Percentiles rank a stretch among this genome's conserved stretches.
Evolutionary conservation across 2,888 invertebrate genomes (phyloP).

Genomic region (Pollenia amentaria): DNA sequence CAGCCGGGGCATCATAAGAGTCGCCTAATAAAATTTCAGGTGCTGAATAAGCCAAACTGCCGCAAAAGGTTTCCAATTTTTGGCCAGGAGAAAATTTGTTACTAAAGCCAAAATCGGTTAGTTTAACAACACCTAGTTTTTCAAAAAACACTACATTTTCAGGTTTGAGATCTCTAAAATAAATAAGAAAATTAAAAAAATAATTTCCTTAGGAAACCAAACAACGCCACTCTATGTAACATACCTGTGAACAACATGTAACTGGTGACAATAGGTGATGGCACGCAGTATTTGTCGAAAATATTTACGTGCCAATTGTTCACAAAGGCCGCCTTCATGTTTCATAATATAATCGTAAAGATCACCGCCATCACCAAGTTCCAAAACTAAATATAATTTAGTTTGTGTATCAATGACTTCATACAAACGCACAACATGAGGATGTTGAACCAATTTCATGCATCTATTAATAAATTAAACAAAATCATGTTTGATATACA

Average conservation of each 20-base stretch:
- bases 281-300: slow-evolving; percentile 99
- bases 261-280: slow-evolving; percentile 98
- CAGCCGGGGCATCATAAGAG: slow-evolving; percentile 99
- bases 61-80: slow-evolving; percentile 98
- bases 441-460: slow-evolving; percentile 99
- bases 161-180: slow-evolving; percentile 95
- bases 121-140: slow-evolving; percentile 97
- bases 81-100: slow-evolving; percentile 98
- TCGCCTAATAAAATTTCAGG: slow-evolving; percentile 99
- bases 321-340: slow-evolving; percentile 94
- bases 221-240: slow-evolving; percentile 15
- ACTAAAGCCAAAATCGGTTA: slow-evolving; percentile 99
- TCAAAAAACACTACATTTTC: slow-evolving; percentile 99
- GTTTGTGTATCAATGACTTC: slow-evolving; percentile 99
- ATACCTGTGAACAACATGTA: slow-evolving; percentile 87
- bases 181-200: slow-evolving; percentile 17
- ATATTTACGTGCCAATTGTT: slow-evolving; percentile 94
- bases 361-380: slow-evolving; percentile 99
- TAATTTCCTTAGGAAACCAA: neutral
- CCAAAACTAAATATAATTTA: slow-evolving; percentile 97
- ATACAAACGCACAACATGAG: slow-evolving; percentile 98
- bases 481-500: no score
- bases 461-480: slow-evolving; percentile 86
- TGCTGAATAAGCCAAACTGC: slow-evolving; percentile 99
- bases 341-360: slow-evolving; percentile 99